Evolutionary conservation across 2,797 vertebrate species (phyloP).

Genomic region (Smutsia gigantea): DNA sequence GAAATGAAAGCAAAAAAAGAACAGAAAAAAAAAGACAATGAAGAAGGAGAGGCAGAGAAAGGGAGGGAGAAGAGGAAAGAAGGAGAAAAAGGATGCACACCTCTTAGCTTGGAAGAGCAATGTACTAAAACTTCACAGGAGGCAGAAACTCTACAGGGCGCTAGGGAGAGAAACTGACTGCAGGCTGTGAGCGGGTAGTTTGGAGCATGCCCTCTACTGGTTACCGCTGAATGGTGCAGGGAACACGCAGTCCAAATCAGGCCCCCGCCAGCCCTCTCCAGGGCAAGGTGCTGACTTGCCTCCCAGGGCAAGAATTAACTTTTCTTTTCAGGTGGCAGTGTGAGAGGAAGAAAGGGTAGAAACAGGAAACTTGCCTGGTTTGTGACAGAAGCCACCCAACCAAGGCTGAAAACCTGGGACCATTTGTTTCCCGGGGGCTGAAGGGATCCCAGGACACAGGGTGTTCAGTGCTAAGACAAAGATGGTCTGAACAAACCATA

Average conservation of each 20-base stretch:
- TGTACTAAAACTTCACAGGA: background rate
- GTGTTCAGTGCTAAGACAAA: background rate
- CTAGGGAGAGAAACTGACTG: background rate
- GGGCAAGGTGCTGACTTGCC: rapidly evolving
- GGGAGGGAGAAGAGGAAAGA: background rate
- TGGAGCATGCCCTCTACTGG: background rate
- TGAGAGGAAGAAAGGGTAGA: background rate
- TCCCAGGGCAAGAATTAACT: background rate
- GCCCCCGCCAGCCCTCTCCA: background rate
- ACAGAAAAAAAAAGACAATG: background rate
- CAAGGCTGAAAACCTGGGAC: background rate
- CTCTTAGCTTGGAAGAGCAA: background rate
- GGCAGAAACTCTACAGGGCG: background rate
- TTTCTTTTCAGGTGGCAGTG: background rate
- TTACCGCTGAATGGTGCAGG: background rate
- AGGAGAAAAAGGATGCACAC: background rate
- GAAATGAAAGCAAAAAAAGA: background rate
- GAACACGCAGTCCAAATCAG: background rate
- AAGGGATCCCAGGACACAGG: background rate
- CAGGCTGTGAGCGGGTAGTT: rapidly evolving
- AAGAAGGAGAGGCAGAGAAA: background rate
- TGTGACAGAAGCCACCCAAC: background rate
- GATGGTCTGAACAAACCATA: background rate
- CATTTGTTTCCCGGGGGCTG: rapidly evolving
- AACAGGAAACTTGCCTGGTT: background rate